phyloP scores from a whole-genome alignment of 2,797 vertebrate species.

The Brachyalestes nurse region DNA sequence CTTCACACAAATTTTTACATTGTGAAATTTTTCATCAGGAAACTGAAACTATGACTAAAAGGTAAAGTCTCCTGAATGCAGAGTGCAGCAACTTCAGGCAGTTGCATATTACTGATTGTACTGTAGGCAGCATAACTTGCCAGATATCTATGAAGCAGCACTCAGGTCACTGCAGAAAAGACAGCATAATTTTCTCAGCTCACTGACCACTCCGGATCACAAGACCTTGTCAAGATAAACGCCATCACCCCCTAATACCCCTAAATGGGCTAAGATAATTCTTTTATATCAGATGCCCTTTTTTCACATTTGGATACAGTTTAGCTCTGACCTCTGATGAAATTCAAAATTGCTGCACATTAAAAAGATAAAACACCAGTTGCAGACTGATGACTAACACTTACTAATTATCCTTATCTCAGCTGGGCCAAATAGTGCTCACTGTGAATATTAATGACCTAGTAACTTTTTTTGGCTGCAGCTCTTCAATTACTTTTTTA shows the following conservation, averaged over 20 bases:
- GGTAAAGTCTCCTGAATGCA: neutral
- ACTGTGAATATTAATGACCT: neutral
- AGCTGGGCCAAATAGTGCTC: neutral
- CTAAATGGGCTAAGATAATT: neutral
- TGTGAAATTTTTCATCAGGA: neutral
- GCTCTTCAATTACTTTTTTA: neutral
- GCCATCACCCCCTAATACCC: neutral
- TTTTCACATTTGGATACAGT: neutral
- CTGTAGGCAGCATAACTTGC: neutral
- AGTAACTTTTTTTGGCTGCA: neutral
- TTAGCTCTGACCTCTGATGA: neutral
- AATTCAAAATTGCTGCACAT: neutral
- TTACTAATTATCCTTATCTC: neutral
- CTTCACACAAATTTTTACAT: neutral
- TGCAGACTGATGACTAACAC: neutral
- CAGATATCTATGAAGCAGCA: neutral
- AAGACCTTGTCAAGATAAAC: neutral
- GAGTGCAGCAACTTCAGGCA: neutral
- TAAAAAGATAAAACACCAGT: neutral
- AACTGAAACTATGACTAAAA: neutral
- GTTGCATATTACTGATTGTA: neutral
- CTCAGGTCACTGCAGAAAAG: neutral
- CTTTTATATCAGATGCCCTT: neutral
- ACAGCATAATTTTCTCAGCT: neutral
- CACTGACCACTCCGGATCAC: neutral